Evolutionary conservation across 1,140 invertebrate genomes (phyloP).

Genomic region (Branchinecta lynchi): DNA sequence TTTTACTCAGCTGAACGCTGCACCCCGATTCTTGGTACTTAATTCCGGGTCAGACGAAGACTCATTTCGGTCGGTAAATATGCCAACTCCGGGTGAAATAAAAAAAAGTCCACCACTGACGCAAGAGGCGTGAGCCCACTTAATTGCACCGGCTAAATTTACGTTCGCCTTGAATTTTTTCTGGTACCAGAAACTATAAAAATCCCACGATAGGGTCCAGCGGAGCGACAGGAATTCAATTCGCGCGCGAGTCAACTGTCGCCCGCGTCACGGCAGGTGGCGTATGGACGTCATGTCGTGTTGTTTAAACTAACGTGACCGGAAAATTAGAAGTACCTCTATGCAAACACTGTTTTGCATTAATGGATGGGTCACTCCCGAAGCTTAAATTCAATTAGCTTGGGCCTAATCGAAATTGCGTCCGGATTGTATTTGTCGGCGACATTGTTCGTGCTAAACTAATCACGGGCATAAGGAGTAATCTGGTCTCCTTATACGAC

Average conservation of each 20-base stretch:
- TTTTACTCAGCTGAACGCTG: too few species aligned
- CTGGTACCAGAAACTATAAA: slow-evolving; percentile 8
- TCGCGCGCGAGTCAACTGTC: slow-evolving; percentile 10
- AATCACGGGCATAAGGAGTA: too few species aligned
- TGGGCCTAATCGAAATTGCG: too few species aligned
- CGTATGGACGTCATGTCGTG: background rate
- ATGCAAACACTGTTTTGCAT: background rate
- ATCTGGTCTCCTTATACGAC: too few species aligned
- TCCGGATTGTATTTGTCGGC: too few species aligned
- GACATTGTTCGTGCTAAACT: too few species aligned
- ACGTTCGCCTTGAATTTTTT: background rate
- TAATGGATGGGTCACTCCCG: too few species aligned
- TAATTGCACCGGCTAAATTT: slow-evolving; percentile 3
- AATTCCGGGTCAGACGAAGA: too few species aligned
- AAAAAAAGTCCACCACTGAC: background rate
- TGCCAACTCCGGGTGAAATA: background rate
- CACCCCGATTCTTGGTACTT: too few species aligned
- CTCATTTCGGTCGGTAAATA: too few species aligned
- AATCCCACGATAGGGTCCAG: background rate
- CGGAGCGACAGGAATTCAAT: slow-evolving; percentile 3
- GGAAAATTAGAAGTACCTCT: background rate
- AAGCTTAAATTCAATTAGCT: too few species aligned
- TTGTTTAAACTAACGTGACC: slow-evolving; percentile 7
- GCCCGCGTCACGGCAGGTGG: background rate
- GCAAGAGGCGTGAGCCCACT: background rate